phyloP scores from a whole-genome alignment of 2,113 vertebrate species.

The Bettongia penicillata region DNA sequence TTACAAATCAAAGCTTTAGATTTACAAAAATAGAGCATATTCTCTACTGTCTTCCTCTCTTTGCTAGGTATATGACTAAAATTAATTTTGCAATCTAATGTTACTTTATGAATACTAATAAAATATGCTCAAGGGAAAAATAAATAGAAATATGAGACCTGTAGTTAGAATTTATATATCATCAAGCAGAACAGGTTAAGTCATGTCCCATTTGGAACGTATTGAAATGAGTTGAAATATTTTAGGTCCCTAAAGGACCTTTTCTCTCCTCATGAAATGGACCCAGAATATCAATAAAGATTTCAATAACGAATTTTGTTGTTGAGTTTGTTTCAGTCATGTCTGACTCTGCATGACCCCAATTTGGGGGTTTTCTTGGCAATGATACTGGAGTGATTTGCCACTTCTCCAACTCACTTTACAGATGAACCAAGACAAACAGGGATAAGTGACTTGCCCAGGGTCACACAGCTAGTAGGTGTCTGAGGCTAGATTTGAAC shows the following conservation, averaged over 20 bases:
- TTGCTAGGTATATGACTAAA: neutral
- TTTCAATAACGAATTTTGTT: neutral
- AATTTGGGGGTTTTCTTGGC: no score
- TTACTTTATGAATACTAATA: neutral
- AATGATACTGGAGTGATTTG: no score
- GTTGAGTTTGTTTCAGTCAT: no score
- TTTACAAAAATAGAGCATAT: neutral
- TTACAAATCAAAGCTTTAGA: neutral
- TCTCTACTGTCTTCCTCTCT: neutral
- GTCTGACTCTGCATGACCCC: no score
- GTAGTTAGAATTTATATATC: neutral
- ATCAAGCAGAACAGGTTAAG: neutral
- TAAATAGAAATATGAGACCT: neutral
- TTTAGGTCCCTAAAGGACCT: neutral
- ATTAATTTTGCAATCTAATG: no score
- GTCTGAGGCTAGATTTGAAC: no score
- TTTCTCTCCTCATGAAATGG: neutral
- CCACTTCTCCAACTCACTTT: no score
- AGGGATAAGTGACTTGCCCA: no score
- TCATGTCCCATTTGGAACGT: neutral
- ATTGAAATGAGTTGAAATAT: neutral
- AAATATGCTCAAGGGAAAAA: neutral
- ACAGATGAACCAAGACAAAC: no score
- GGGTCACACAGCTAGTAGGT: no score
- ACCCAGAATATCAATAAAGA: neutral